Conservation (phyloP, 2,888 invertebrate species). For the Coelopa pilipes region DNA sequence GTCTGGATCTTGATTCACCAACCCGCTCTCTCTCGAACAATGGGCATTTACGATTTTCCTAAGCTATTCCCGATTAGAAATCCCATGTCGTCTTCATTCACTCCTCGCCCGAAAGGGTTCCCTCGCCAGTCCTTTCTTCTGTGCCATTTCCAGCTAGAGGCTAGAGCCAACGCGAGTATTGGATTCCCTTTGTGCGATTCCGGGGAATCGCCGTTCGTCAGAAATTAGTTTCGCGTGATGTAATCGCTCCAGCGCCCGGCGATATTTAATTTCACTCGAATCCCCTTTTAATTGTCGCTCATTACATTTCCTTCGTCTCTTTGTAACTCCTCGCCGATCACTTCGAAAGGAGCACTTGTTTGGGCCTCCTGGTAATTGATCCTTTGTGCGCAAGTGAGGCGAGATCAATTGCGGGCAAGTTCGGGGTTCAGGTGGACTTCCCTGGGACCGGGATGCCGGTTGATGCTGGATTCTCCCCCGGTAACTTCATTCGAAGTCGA, state of each 20-base stretch:
- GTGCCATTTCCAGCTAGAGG: too few relatives aligned
- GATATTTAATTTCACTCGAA: constrained; percentile 27
- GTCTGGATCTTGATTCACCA: constrained; percentile 10
- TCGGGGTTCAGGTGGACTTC: constrained; percentile 38
- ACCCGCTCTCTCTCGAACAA: constrained; percentile 12
- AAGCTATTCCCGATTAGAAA: too few relatives aligned
- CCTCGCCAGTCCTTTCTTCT: too few relatives aligned
- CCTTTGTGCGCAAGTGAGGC: constrained; percentile 42
- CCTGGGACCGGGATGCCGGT: constrained; percentile 19
- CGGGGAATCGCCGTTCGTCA: neutral
- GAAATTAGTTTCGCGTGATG: constrained; percentile 31
- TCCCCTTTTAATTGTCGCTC: constrained; percentile 17
- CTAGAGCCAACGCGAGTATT: too few relatives aligned
- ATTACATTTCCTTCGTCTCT: neutral
- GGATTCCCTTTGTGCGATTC: too few relatives aligned
- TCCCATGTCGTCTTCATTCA: too few relatives aligned
- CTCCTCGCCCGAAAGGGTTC: too few relatives aligned
- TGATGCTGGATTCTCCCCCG: neutral
- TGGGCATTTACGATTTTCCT: neutral
- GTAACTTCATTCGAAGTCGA: constrained; percentile 19
- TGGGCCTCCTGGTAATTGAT: constrained; percentile 42
- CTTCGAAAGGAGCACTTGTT: constrained; percentile 36
- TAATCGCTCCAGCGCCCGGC: neutral
- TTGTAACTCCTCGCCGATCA: constrained; percentile 11
- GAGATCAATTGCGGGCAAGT: constrained; percentile 43